phyloP scores from a whole-genome alignment of 2,888 invertebrate genomes.

The Drosophila parthenogenetica region DNA sequence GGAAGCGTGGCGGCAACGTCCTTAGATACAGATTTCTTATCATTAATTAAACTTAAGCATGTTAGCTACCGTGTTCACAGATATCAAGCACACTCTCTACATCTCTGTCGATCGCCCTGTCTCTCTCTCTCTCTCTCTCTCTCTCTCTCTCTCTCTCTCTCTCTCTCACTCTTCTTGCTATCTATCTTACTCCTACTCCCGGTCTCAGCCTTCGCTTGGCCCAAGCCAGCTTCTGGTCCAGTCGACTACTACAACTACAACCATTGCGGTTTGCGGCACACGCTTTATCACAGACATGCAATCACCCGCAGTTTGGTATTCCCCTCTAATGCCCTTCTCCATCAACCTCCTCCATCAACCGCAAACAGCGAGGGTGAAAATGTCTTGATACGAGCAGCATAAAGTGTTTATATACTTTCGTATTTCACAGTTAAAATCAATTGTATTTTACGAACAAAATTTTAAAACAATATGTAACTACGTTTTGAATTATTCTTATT shows the following conservation, averaged over 20 bases:
- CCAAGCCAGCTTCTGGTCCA: slow-evolving; percentile 15
- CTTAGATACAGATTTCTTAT: slow-evolving; percentile 85
- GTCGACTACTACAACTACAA: slow-evolving; percentile 31
- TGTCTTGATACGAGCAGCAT: slow-evolving; percentile 16
- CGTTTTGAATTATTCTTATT: no score
- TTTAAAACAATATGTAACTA: no score
- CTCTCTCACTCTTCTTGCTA: background rate
- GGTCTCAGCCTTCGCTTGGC: background rate
- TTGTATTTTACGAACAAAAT: background rate
- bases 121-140: background rate
- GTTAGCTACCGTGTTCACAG: slow-evolving; percentile 84
- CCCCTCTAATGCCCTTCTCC: background rate
- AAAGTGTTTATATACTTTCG: slow-evolving; percentile 3
- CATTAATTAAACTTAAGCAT: slow-evolving; percentile 85
- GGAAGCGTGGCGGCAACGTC: slow-evolving; percentile 66
- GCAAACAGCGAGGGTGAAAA: slow-evolving; percentile 18
- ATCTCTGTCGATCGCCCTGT: slow-evolving; percentile 19
- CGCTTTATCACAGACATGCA: slow-evolving; percentile 82
- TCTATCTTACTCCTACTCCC: background rate
- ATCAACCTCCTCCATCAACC: no score
- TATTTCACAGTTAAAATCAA: background rate
- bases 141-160: background rate
- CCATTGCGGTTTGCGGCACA: slow-evolving; percentile 61
- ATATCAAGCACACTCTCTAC: slow-evolving; percentile 48
- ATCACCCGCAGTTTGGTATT: slow-evolving; percentile 72